Percentiles rank a stretch among this genome's conserved stretches.
Conservation (phyloP, 2,797 vertebrate genomes). For the Potorous gilbertii region DNA sequence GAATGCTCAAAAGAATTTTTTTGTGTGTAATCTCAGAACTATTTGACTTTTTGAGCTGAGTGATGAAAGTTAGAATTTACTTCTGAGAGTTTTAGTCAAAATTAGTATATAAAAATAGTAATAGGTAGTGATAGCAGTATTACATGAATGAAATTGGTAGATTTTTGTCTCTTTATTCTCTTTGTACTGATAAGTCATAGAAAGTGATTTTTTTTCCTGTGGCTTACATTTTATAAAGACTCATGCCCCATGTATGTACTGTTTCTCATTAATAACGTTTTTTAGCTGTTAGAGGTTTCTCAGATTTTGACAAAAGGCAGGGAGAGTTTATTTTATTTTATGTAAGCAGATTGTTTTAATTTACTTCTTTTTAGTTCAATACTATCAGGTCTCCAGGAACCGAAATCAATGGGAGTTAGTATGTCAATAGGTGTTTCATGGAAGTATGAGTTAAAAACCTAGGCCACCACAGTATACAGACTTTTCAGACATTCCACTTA, state of each 20-base stretch:
- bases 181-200: neutral
- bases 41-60: conserved; percentile 11
- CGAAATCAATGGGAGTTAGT: conserved; percentile 63
- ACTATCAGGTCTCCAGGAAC: conserved; percentile 52
- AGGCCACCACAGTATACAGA: neutral
- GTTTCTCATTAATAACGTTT: conserved; percentile 39
- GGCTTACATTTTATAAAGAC: neutral
- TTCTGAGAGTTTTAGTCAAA: neutral
- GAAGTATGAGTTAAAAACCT: conserved; percentile 48
- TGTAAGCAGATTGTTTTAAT: conserved; percentile 32
- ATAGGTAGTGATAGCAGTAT: neutral
- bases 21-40: neutral
- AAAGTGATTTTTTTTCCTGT: neutral
- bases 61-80: conserved; percentile 4
- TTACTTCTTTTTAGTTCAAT: conserved; percentile 41
- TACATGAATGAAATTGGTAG: neutral
- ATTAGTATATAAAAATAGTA: neutral
- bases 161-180: conserved; percentile 2
- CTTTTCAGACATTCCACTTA: conserved; percentile 51
- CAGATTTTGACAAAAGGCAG: conserved; percentile 11
- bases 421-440: conserved; percentile 49
- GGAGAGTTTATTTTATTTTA: neutral
- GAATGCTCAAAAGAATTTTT: neutral
- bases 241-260: neutral
- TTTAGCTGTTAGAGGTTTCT: conserved; percentile 10